Evolutionary conservation across 2,113 vertebrate genomes (phyloP), one percentile per base, ranked within the genome.

Genomic region (Ageneiosus marmoratus): DNA sequence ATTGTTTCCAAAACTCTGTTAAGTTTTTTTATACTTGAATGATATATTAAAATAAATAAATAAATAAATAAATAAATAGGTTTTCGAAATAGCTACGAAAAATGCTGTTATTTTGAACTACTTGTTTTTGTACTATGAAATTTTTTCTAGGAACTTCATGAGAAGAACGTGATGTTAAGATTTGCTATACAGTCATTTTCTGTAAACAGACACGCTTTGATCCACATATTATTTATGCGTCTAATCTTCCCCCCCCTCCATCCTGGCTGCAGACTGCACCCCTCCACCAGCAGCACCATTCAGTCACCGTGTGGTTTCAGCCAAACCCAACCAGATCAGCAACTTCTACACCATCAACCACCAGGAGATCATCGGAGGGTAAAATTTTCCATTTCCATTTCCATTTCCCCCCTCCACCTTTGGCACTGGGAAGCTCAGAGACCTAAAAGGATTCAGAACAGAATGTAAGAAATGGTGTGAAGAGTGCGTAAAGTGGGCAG

Each of bases 311-410:
- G 92, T 98, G 24, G 96, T 99, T 75, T 96, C 95, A 48, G 94
- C 96, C 84, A 99, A 95, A 89, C 95, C 95, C 83, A 91, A 93
- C 85, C 94, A 95, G 48, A 95, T 99, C 88, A 94, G 87, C 89
- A 97, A 93, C 88, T 96, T 96, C 86, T 99, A 99, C 83, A 95
- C 93, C 16, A 96, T 99, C 92, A 95, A 94, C 85, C 90, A 94
- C 84, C 92, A 95, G 44, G 97, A 98, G 87, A 84, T 98, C 80
- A 89, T 99, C 12, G 98, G 98, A 91, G 97, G 97, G 98, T 99
- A 91, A 95, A 96, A 65, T 55, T 18, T 22, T 63, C 16, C 4
- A 5, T 16, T 51, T 70, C 5, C 73, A 53, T 81, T 29, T 76
- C 16, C 78, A 16, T 46, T 37, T 58, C 10, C 4, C 27, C 37